Conservation (phyloP, 2,113 vertebrate species). For the Mus musculus region DNA sequence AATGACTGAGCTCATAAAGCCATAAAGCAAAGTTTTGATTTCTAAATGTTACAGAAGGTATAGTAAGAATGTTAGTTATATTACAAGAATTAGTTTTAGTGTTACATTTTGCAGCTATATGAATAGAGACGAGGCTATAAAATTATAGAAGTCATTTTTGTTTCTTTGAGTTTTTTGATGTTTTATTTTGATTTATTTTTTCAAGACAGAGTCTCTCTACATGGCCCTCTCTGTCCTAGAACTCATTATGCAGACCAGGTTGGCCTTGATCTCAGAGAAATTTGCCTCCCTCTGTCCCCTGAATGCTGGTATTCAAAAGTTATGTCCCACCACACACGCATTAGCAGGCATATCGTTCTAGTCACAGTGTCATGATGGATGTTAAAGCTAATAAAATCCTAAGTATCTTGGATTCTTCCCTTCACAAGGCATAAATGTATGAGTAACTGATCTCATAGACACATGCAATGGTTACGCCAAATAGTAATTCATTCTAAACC, state of each 20-base stretch:
- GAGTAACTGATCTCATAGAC: not conserved
- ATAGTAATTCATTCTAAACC: not conserved
- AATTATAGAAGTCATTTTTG: not conserved
- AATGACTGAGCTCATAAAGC: not conserved
- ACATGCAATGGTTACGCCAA: not conserved
- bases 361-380: not conserved
- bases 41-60: not conserved
- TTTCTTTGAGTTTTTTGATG: not conserved
- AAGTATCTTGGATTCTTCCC: not conserved
- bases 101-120: not conserved
- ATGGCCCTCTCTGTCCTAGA: not conserved
- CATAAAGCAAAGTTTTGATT: not conserved
- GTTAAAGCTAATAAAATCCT: not conserved
- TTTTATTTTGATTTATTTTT: not conserved
- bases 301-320: not conserved
- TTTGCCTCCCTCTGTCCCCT: not conserved
- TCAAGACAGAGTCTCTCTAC: not conserved
- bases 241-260: not conserved
- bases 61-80: too few species aligned
- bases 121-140: not conserved
- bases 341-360: not conserved
- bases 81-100: not conserved
- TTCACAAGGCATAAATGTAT: not conserved
- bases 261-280: too few species aligned
- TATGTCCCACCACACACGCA: not conserved